A percentile compares a stretch with the other conserved stretches of the same genome.
These are phyloP conservation scores for Sorex maritimensis DNA, from an alignment of 2,797 vertebrate species.

Conservation along the genomic window DNA sequence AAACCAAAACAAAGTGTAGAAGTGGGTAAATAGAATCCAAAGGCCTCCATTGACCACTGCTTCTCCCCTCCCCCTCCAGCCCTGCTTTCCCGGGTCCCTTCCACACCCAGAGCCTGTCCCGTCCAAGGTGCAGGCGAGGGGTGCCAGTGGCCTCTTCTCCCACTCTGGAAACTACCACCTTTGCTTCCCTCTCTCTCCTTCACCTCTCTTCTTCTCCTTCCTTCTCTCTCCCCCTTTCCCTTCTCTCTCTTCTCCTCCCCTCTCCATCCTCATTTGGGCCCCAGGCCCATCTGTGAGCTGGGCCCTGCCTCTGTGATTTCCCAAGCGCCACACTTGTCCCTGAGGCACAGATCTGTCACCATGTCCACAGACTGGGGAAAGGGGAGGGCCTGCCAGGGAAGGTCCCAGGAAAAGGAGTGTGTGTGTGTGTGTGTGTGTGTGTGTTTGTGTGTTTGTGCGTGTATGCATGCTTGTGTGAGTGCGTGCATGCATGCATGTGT, in stretches of 20 bases:
- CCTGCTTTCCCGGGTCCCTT: background rate
- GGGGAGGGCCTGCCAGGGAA: background rate
- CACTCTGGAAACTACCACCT: background rate
- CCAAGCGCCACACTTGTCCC: background rate
- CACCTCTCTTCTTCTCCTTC: too few species aligned
- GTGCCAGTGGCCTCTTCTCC: background rate
- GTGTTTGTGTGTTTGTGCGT: too few species aligned
- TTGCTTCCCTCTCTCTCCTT: too few species aligned
- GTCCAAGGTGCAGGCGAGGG: background rate
- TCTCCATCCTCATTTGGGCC: background rate
- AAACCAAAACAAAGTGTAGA: background rate
- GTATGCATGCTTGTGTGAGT: too few species aligned
- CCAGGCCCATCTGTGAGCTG: background rate
- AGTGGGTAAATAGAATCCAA: too few species aligned
- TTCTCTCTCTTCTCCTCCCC: too few species aligned
- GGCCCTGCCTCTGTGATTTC: background rate
- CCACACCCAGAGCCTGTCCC: background rate
- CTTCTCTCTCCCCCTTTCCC: too few species aligned
- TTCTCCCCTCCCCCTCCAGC: background rate
- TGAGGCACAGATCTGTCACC: too few species aligned
- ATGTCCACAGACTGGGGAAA: too few species aligned
- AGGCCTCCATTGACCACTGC: background rate
- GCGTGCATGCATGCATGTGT: too few species aligned
- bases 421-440: too few species aligned
- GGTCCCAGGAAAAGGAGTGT: background rate